Conservation (phyloP, 2,797 vertebrate genomes). For the Pangasius sanitwongsei region DNA sequence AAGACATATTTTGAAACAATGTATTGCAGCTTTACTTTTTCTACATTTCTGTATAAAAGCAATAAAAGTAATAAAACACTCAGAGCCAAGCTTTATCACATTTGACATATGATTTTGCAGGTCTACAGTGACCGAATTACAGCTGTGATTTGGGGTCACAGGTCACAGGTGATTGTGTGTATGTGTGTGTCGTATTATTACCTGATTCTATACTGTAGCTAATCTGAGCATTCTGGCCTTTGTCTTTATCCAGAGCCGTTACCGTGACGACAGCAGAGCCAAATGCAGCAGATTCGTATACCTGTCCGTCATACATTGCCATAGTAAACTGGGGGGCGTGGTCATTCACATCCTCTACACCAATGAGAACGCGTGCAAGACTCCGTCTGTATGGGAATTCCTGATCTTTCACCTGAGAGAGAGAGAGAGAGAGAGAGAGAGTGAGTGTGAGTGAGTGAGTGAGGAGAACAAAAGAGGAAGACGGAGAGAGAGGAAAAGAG, state of each 20-base stretch:
- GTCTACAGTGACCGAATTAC: neutral
- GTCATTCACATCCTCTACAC: conserved; percentile 95
- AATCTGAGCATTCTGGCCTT: conserved; percentile 93
- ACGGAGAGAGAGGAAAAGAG: neutral
- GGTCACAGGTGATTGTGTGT: neutral
- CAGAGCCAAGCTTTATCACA: neutral
- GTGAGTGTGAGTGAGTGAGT: neutral
- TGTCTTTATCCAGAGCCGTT: conserved; percentile 95
- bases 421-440: conserved; percentile 10
- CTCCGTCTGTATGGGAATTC: conserved; percentile 95
- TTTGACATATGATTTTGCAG: neutral
- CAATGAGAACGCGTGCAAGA: conserved; percentile 88
- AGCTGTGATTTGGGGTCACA: neutral
- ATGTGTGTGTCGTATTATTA: conserved; percentile 52
- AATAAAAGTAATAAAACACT: neutral
- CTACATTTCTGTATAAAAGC: neutral
- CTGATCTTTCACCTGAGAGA: conserved; percentile 91
- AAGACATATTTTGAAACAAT: neutral
- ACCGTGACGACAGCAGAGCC: conserved; percentile 94
- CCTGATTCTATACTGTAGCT: conserved; percentile 93
- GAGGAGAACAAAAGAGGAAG: neutral
- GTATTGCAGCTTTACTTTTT: neutral
- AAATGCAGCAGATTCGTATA: conserved; percentile 93
- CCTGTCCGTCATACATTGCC: conserved; percentile 87
- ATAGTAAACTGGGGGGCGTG: conserved; percentile 93